A percentile compares a stretch with the other conserved stretches of the same genome.
Conservation (phyloP, 1,140 invertebrate genomes). For the Dendrolimus punctatus region DNA sequence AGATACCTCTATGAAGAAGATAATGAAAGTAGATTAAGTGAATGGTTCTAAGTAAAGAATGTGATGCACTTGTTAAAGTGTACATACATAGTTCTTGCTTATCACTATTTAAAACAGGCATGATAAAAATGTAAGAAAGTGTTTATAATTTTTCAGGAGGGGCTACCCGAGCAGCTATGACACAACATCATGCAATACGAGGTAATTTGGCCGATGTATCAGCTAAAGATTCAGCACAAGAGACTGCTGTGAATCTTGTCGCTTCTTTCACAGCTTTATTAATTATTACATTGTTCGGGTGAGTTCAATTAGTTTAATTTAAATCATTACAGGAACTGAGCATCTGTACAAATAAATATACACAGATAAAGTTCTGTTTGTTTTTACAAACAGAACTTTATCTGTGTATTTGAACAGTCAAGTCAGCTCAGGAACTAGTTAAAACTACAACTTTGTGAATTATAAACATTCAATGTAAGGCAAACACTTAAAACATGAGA, state of each 20-base stretch:
- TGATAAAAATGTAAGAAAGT: background rate
- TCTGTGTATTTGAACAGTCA: no score
- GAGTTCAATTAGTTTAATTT: background rate
- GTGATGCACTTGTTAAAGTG: background rate
- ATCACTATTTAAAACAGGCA: background rate
- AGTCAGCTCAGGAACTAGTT: no score
- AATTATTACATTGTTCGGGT: conserved; percentile 75
- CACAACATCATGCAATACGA: conserved; percentile 91
- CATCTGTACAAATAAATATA: no score
- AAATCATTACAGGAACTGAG: no score
- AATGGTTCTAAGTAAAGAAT: no score
- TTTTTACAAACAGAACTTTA: no score
- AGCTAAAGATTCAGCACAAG: conserved; percentile 97
- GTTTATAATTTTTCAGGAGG: conserved; percentile 69
- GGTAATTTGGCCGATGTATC: conserved; percentile 95
- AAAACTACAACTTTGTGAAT: no score
- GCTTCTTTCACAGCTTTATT: conserved; percentile 86
- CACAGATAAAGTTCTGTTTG: no score
- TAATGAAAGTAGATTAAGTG: no score
- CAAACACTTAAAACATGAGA: no score
- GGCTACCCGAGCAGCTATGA: conserved; percentile 92
- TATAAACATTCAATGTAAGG: no score
- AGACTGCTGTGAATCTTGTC: conserved; percentile 93
- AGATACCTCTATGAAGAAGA: no score
- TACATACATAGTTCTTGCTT: background rate